Evolutionary conservation across 2,797 vertebrate species (phyloP).

Genomic region (Urocyon cinereoargenteus): DNA sequence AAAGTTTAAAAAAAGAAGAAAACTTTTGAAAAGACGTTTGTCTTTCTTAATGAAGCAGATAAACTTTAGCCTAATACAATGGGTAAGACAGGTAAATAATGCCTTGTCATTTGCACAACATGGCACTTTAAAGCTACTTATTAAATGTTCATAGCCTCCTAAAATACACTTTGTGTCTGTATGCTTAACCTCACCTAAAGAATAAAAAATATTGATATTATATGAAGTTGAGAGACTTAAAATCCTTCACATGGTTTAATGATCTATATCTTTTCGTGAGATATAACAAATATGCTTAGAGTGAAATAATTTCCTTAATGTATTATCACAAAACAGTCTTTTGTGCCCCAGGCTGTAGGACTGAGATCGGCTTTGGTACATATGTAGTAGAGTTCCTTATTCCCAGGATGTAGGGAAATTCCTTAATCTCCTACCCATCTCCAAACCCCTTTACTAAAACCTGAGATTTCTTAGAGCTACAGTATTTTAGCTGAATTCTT

Average conservation of each 20-base stretch:
- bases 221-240: slow-evolving; percentile 1
- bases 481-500: not conserved
- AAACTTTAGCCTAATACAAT: not conserved
- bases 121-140: not conserved
- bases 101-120: not conserved
- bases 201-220: not conserved
- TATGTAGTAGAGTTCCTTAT: not conserved
- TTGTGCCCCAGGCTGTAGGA: not conserved
- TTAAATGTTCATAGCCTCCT: not conserved
- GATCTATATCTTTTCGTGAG: not conserved
- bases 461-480: not conserved
- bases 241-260: slow-evolving; percentile 26
- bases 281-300: not conserved
- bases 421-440: not conserved
- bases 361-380: not conserved
- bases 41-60: slow-evolving; percentile 28
- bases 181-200: not conserved
- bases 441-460: not conserved
- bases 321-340: not conserved
- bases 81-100: not conserved
- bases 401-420: not conserved
- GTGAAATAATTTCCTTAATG: not conserved
- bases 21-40: not conserved
- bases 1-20: not conserved
- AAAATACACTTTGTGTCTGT: not conserved